These are phyloP conservation scores for Tupaia chinensis DNA, from an alignment of 2,113 vertebrate species.

Conservation along the genomic window DNA sequence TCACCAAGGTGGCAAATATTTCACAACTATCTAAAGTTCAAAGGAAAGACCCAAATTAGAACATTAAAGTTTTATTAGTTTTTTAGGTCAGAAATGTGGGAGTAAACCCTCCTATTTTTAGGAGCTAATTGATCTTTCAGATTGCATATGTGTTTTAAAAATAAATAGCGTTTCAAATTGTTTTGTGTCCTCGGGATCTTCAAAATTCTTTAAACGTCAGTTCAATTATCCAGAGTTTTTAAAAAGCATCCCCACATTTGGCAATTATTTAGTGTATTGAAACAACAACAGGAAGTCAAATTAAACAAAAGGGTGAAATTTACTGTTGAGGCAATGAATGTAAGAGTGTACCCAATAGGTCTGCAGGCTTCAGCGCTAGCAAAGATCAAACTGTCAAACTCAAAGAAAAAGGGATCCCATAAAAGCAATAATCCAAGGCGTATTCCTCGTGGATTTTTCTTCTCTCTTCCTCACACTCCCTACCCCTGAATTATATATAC, in stretches of 20 bases:
- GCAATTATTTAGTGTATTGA: conserved; percentile 36
- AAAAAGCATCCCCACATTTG: conserved; percentile 33
- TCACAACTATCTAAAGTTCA: conserved; percentile 61
- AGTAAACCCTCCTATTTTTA: conserved; percentile 49
- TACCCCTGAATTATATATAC: conserved; percentile 75
- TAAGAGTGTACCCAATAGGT: conserved; percentile 70
- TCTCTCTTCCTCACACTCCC: conserved; percentile 31
- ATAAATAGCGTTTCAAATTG: conserved; percentile 25
- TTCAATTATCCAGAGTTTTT: conserved; percentile 45
- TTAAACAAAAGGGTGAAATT: conserved; percentile 71
- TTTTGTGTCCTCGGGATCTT: conserved; percentile 28
- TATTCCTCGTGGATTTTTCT: conserved; percentile 75
- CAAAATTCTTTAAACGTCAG: neutral
- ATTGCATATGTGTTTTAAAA: conserved; percentile 44
- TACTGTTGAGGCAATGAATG: conserved; percentile 73
- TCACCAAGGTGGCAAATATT: conserved; percentile 69
- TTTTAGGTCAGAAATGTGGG: conserved; percentile 51
- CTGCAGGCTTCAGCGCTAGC: neutral
- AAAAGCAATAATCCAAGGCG: conserved; percentile 78
- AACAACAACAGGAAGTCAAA: conserved; percentile 71
- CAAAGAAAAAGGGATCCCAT: conserved; percentile 83
- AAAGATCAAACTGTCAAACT: conserved; percentile 78
- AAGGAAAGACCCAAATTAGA: conserved; percentile 30
- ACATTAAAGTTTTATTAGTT: neutral
- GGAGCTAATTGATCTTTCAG: conserved; percentile 22